Evolutionary conservation across 35 echinoderm and acorn worm species (phyloP), one percentile per base, ranked within the genome.

Genomic region (Ophioderma brevispina): DNA sequence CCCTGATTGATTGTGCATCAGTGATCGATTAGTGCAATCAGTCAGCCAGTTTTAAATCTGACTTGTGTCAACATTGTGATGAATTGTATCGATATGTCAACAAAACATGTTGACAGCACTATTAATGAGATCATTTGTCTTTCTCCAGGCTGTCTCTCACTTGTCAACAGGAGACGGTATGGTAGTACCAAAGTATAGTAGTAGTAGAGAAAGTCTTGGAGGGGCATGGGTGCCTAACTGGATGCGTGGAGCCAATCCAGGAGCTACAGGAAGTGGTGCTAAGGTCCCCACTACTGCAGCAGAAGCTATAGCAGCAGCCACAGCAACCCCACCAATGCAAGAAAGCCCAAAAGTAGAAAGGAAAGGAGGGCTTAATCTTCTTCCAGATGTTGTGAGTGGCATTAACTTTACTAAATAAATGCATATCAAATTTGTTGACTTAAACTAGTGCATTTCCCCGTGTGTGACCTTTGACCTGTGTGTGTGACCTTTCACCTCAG

Each of bases 321-420:
- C 64, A 31, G 77, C 78, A 33, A 93, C 95, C 1, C 90, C 94
- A 76, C 90, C 94, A 37, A 55, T 86, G 34, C 77, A 75, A 30
- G 81, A 84, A 17, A 98, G 96, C 80, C 92, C 96, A 8, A 94
- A 90, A 35, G 55, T 87, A 79, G 96, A 92, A 25, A 81, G 39
- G 78, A 92, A 88, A 34, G 75, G 36, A 42, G 93, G 89, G 11
- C 64, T 98, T 30, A 98, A 98, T 78, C 87, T 98, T 13, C 87
- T 98, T 28, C 92, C 96, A 49, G 96, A 94, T 84, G 92, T 94
- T 50, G 96, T 98, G 90, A 94, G 95, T 88, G 3, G 17, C 41
- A 46, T 46, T 46, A 46, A 46, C 17, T 46, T 46, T 46, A 8
- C 5, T 46, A 46, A 46, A 4, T n/a, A n/a, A n/a, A n/a, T n/a